Conservation (phyloP, 1,140 invertebrate species). For the Pygmarrhopalites habei region DNA sequence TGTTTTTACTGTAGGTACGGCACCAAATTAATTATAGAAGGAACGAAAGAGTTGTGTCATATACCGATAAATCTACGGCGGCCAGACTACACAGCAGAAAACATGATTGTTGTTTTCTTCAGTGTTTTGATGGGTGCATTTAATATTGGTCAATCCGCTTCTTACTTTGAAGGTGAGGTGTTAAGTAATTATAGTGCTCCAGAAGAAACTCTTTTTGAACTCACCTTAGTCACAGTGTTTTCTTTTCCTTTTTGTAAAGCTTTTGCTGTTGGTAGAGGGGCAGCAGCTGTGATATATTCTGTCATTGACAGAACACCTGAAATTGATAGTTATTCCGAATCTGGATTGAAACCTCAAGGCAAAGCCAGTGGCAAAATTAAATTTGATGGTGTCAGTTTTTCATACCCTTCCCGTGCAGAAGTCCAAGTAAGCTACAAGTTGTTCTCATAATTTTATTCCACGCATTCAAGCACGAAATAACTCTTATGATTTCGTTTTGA, state of each 20-base stretch:
- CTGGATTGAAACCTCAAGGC: slow-evolving; percentile 43
- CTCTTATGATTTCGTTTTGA: too few relatives aligned
- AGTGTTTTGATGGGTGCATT: slow-evolving; percentile 53
- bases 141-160: slow-evolving; percentile 52
- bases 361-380: slow-evolving; percentile 45
- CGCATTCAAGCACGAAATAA: too few relatives aligned
- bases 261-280: slow-evolving; percentile 50
- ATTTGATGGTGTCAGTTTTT: slow-evolving; percentile 47
- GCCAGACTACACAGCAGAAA: slow-evolving; percentile 17
- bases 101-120: slow-evolving; percentile 45
- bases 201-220: too few relatives aligned
- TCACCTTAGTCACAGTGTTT: too few relatives aligned
- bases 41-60: slow-evolving; percentile 2
- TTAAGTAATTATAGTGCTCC: too few relatives aligned
- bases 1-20: slow-evolving; percentile 42
- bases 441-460: background rate
- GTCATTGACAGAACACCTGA: slow-evolving; percentile 51
- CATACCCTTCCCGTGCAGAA: slow-evolving; percentile 51
- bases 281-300: slow-evolving; percentile 51
- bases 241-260: too few relatives aligned
- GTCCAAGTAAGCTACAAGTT: slow-evolving; percentile 41
- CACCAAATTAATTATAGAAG: slow-evolving; percentile 40
- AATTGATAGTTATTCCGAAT: slow-evolving; percentile 47
- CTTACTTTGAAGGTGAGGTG: slow-evolving; percentile 51
- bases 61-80: background rate